A percentile compares a stretch with the other conserved stretches of the same genome.
These are phyloP conservation scores for Lucifuga dentata DNA, from an alignment of 2,113 vertebrate genomes.

Conservation along the genomic window DNA sequence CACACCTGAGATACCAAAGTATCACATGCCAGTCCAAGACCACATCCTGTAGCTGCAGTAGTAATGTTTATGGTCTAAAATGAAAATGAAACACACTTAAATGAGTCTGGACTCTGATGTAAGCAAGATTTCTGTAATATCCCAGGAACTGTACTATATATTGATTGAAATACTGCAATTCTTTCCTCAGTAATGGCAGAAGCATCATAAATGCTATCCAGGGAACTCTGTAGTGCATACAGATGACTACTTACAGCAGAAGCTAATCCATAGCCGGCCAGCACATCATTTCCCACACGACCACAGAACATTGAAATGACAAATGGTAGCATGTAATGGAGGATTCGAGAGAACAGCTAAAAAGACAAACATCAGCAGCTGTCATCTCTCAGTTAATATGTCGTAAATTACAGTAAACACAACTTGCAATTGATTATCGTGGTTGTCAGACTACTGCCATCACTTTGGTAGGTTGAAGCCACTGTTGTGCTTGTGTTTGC, in stretches of 20 bases:
- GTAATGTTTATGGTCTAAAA: constrained; percentile 89
- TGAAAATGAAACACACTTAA: constrained; percentile 34
- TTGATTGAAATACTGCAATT: constrained; percentile 18
- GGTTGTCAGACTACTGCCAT: background rate
- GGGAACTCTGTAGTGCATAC: background rate
- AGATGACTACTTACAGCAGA: constrained; percentile 82
- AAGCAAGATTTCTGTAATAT: constrained; percentile 2
- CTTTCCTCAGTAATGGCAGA: background rate
- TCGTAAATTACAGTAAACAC: background rate
- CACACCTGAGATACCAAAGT: constrained; percentile 94
- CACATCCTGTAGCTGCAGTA: constrained; percentile 86
- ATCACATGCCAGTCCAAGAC: constrained; percentile 89
- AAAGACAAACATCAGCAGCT: constrained; percentile 31
- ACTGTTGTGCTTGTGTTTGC: background rate
- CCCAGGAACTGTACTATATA: background rate
- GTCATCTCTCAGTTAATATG: background rate
- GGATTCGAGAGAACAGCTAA: constrained; percentile 89
- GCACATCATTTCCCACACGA: constrained; percentile 89
- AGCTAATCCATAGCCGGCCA: constrained; percentile 90
- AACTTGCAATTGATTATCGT: background rate
- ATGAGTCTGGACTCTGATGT: constrained; percentile 1
- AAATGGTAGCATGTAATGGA: constrained; percentile 89
- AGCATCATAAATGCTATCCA: background rate
- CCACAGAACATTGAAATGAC: constrained; percentile 94
- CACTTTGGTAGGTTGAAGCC: background rate